These are phyloP conservation scores for Isaurus tuberculatus DNA, from an alignment of 92 coral and sea anemone species.

Conservation along the genomic window DNA sequence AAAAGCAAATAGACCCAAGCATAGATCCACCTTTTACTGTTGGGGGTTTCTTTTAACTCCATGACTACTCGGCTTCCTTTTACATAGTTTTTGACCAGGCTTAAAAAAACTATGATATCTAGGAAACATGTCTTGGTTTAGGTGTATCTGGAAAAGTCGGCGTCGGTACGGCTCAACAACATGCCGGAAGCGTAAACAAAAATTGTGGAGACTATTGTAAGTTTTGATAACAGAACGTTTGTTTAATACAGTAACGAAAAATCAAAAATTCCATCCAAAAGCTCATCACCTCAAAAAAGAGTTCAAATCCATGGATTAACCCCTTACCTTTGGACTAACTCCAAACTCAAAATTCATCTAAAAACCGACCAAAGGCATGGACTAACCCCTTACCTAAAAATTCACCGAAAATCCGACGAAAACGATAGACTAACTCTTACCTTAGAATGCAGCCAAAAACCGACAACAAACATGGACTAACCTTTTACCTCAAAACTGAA, in stretches of 20 bases:
- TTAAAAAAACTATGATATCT: conserved; percentile 45
- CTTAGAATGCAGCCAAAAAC: too few relatives aligned
- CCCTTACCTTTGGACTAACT: too few relatives aligned
- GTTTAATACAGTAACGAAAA: conserved; percentile 37
- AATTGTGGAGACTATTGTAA: conserved; percentile 18
- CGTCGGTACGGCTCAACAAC: conserved; percentile 27
- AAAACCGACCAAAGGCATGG: too few relatives aligned
- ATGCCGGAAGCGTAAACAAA: conserved; percentile 45
- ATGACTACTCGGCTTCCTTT: conserved; percentile 44
- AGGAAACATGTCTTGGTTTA: conserved; percentile 42
- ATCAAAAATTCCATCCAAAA: conserved; percentile 40
- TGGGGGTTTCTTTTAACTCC: conserved; percentile 41
- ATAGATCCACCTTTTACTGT: conserved; percentile 36
- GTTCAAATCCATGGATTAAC: too few relatives aligned
- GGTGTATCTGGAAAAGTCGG: conserved; percentile 41
- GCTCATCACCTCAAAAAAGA: too few relatives aligned
- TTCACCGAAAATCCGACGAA: too few relatives aligned
- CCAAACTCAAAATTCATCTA: too few relatives aligned
- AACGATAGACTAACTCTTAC: too few relatives aligned
- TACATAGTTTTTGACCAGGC: conserved; percentile 37
- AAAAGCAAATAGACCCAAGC: conserved; percentile 51
- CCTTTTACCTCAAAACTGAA: too few relatives aligned
- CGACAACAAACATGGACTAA: too few relatives aligned
- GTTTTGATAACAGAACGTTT: conserved; percentile 30
- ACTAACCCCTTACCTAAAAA: too few relatives aligned